Base-by-base conservation (phyloP, 2,888 invertebrate species). In the Ctenicera cuprea region DNA sequence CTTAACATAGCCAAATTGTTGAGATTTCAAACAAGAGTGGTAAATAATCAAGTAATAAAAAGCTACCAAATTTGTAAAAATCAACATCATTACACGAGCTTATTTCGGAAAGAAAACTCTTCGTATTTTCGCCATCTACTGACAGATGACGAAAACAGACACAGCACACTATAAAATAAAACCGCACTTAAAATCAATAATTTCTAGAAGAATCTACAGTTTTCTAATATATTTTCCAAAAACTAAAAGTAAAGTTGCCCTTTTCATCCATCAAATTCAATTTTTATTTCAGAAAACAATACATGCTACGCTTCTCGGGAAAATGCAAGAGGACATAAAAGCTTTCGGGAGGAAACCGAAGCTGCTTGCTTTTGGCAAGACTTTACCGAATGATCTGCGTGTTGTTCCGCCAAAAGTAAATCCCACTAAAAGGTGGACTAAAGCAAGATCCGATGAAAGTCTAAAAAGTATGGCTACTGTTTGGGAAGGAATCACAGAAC, bases 401-500 rank as follows among this genome's bases (percentile, higher is more conserved):
- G 89, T 89, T 71, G 81, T 88, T 3, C 90, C 91, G 8, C 90
- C 91, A 0, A 84, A 83, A 37, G 90, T 90, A 82, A 87, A 88
- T 37, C 89, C 90, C 0, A 81, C 88, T 52, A 83, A 87, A 54
- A 87, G 87, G 77, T 92, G 92, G 92, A 82, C 90, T 33, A 83
- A 87, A 8, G 89, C 90, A 67, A 87, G 89, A 43, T 89, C 91
- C 57, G 91, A 91, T 0, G 86, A 89, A 62, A 90, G 91, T 52
- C 83, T 93, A 16, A 88, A 89, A 69, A 87, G 88, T 0, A 92
- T 92, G 92, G 87, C 90, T 0, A 87, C 88, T 54, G 90, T 92
- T 0, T 92, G 91, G 91, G 88, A 89, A 12, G 91, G 90, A n/a
- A 90, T 93, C 50, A 88, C 89, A 18, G 88, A 91, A 83, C 86